phyloP scores from a whole-genome alignment of 2,797 vertebrate genomes.

The Pipistrellus kuhlii region DNA sequence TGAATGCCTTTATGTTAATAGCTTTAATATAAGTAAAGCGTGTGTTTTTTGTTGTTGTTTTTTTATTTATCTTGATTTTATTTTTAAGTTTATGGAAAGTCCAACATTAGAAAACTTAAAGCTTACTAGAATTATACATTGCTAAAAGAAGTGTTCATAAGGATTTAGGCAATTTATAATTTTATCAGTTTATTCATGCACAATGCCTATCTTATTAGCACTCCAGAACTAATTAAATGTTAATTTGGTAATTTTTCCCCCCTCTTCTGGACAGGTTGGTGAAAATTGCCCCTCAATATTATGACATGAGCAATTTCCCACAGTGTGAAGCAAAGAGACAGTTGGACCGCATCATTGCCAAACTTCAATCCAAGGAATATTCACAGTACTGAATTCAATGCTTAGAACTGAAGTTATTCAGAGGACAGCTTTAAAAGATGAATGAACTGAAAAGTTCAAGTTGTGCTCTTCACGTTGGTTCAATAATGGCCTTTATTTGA shows the following conservation, averaged over 20 bases:
- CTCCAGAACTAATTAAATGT: slow-evolving; percentile 45
- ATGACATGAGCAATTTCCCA: slow-evolving; percentile 98
- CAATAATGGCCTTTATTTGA: slow-evolving; percentile 92
- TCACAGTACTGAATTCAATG: slow-evolving; percentile 93
- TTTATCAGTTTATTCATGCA: slow-evolving; percentile 7
- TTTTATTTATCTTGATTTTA: neutral
- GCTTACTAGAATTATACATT: neutral
- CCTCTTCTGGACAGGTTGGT: slow-evolving; percentile 92
- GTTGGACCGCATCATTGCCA: slow-evolving; percentile 97
- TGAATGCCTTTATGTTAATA: neutral
- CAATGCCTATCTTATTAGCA: slow-evolving; percentile 21
- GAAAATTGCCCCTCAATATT: slow-evolving; percentile 98
- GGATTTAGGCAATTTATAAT: neutral
- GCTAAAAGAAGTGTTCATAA: slow-evolving; percentile 8
- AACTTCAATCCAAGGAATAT: slow-evolving; percentile 98
- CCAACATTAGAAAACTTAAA: neutral
- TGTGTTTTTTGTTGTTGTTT: neutral
- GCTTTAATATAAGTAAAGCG: neutral
- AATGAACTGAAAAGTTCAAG: slow-evolving; percentile 89
- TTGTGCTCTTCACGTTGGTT: slow-evolving; percentile 92
- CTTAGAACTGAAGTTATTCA: slow-evolving; percentile 88
- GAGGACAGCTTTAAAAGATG: slow-evolving; percentile 89
- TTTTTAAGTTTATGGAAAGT: neutral
- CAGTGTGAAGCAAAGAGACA: slow-evolving; percentile 99
- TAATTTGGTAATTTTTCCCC: slow-evolving; percentile 66